Evolutionary conservation across 1,140 invertebrate species (phyloP), one percentile per base, ranked within the genome.

Genomic region (Gonioctena quinquepunctata): DNA sequence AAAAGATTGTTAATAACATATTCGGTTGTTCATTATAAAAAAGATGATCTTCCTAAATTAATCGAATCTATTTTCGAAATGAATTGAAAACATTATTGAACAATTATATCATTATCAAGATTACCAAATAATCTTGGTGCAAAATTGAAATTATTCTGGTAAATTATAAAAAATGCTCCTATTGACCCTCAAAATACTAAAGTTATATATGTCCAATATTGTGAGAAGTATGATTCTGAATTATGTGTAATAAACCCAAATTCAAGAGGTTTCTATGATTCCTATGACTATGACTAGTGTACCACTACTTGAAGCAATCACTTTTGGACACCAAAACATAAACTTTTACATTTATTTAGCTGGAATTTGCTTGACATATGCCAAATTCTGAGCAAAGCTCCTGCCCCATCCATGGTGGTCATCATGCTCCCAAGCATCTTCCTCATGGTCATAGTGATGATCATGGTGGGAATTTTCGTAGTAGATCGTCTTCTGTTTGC

Each of bases 401-500:
- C 63, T 66, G 11, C 48, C 48, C 63, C 63, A 66, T 16, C 50
- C 48, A 4, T 66, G 23, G 6, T 65, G 63, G 16, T 66, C 26
- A 11, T 54, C 63, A 23, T 54, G 48, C 21, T 48, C 60, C 25
- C 26, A 66, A 21, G 13, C 18, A 54, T 66, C 63, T 6, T 63
- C 61, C 33, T 42, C 33, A 22, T 66, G 63, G 23, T 66, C 63
- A 23, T 66, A 66, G 22, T 66, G 63, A 27, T 66, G 63, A 54
- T 66, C 63, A 18, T 66, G 63, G 42, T 66, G 63, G 16, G 63
- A 66, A 26, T 66, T 66, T 54, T 66, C 63, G 25, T 66, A 66
- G 6, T 66, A 66, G 19, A 66, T 66, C 0, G 63, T 66, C 26
- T 66, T 66, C 42, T 23, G 63, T 54, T 66, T 66, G 21, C 63